Evolutionary conservation across 2,113 vertebrate species (phyloP), one percentile per base, ranked within the genome.

Genomic region (Mesocricetus auratus): DNA sequence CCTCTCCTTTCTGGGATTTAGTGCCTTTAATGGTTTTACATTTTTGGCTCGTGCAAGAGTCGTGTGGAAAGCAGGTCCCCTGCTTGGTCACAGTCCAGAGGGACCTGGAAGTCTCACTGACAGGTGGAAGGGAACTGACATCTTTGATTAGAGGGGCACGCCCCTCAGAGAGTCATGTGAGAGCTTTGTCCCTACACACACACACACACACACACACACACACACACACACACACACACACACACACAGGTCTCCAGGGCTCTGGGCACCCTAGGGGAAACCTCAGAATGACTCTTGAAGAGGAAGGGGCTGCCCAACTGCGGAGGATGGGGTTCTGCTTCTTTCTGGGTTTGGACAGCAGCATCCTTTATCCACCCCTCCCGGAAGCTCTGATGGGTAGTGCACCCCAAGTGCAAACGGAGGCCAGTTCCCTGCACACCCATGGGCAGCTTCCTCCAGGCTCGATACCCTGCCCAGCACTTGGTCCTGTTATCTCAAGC

Each of bases 381-480:
- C 75, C 58, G 50, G 56, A 66, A 78, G 22, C 68, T 42, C 77
- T n/a, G 16, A 81, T 58, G 66, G n/a, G 3, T 24, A 17, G 17
- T 7, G 45, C 4, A 29, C 21, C 50, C 62, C 60, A 8, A 22
- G 50, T 10, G 24, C 64, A 42, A 73, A 91, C 17, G 64, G 22
- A 56, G 42, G 17, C 12, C 74, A 42, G 69, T 13, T 60, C 26
- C 16, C 9, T 24, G 36, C n/a, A 87, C 64, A 69, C 13, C 17
- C 13, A 7, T 5, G 0, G 5, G 33, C 36, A 39, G 24, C 56
- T 6, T 31, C 73, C 75, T 36, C 21, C 39, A 42, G 21, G 33
- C 56, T 68, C 26, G 1, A 33, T 17, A 0, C 39, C 36, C 0
- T n/a, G 7, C 33, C 58, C 22, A 9, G 21, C 3, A 7, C 17